Conservation (phyloP, 2,888 invertebrate genomes). For the Ypsolopha scabrella region DNA sequence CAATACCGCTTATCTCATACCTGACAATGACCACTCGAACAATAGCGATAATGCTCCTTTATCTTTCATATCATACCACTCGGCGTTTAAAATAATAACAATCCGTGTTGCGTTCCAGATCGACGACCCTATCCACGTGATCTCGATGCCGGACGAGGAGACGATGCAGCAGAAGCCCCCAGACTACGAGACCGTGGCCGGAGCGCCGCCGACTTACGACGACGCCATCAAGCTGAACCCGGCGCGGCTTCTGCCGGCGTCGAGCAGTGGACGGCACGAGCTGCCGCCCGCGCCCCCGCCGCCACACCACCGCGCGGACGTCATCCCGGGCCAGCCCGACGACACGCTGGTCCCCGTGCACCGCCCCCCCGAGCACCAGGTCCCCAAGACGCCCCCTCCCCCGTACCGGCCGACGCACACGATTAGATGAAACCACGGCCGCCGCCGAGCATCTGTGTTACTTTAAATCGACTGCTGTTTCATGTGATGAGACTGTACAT, state of each 20-base stretch:
- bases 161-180: conserved; percentile 77
- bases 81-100: too few relatives aligned
- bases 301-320: conserved; percentile 1
- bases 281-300: conserved; percentile 23
- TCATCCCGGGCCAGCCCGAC: conserved; percentile 48
- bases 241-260: conserved; percentile 58
- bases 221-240: conserved; percentile 80
- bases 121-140: conserved; percentile 76
- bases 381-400: conserved; percentile 64
- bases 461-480: conserved; percentile 65
- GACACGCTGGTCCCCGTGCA: conserved; percentile 30
- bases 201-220: conserved; percentile 78
- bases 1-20: too few relatives aligned
- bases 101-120: conserved; percentile 56
- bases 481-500: conserved; percentile 54
- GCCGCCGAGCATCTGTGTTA: conserved; percentile 23
- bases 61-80: too few relatives aligned
- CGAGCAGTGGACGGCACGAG: conserved; percentile 38
- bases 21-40: too few relatives aligned
- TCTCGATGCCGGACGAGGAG: conserved; percentile 70
- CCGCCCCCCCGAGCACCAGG: conserved; percentile 24
- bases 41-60: too few relatives aligned
- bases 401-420: conserved; percentile 61
- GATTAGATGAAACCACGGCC: conserved; percentile 56
- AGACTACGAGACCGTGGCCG: conserved; percentile 78